phyloP scores from a whole-genome alignment of 2,888 invertebrate genomes.

The Theretra japonica region DNA sequence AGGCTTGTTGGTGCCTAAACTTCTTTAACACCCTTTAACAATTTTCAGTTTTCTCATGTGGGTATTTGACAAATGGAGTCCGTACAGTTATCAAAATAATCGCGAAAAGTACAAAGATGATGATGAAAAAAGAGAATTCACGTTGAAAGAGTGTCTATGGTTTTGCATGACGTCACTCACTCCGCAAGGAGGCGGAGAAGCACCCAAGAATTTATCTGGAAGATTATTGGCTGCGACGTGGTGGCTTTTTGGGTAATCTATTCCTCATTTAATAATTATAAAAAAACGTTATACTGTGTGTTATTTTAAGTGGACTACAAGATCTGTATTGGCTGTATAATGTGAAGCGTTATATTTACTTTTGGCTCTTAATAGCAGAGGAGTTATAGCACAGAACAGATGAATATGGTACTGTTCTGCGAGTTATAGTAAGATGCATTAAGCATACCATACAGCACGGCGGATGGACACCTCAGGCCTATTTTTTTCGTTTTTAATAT shows the following conservation, averaged over 20 bases:
- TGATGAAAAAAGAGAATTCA: conserved; percentile 97
- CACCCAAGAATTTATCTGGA: conserved; percentile 97
- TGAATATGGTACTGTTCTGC: no score
- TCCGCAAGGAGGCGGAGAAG: conserved; percentile 97
- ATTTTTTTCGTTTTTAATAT: no score
- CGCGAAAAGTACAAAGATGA: conserved; percentile 96
- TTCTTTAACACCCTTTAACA: background rate
- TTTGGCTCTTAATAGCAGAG: no score
- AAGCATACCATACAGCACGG: no score
- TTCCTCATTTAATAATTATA: no score
- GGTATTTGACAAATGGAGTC: conserved; percentile 98
- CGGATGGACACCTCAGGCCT: no score
- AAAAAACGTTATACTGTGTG: no score
- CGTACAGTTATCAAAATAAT: conserved; percentile 98
- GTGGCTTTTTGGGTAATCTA: conserved; percentile 96
- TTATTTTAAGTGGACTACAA: no score
- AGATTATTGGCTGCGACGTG: conserved; percentile 98
- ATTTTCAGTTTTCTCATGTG: conserved; percentile 93
- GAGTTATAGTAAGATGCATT: no score
- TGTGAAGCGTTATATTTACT: no score
- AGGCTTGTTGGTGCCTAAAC: background rate
- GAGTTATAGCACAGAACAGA: no score
- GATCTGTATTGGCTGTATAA: no score
- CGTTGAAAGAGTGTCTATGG: conserved; percentile 98
- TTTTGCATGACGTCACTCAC: conserved; percentile 99